Evolutionary conservation across 2,113 vertebrate genomes (phyloP).

Genomic region (Aleadryas rufinucha): DNA sequence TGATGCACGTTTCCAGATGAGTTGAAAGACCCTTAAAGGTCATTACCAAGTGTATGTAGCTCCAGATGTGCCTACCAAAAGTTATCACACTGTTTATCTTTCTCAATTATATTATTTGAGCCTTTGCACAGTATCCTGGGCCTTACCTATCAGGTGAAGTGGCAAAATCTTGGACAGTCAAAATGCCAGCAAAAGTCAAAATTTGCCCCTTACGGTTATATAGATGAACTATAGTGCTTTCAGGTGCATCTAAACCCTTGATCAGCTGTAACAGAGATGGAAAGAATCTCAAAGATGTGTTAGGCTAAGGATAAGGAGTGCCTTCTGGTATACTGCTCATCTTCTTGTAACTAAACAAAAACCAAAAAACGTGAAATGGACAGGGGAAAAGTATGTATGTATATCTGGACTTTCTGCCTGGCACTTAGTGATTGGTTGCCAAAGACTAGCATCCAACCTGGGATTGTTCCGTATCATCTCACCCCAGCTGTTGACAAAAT

Average conservation of each 20-base stretch:
- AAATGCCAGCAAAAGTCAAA: not conserved
- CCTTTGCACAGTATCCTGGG: not conserved
- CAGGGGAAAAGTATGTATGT: fast-evolving
- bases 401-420: not conserved
- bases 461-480: not conserved
- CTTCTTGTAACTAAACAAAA: not conserved
- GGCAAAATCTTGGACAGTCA: not conserved
- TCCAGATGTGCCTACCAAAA: not conserved
- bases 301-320: not conserved
- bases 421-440: not conserved
- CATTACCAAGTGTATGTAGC: not conserved
- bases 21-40: not conserved
- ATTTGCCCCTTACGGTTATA: not conserved
- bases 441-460: not conserved
- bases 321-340: not conserved
- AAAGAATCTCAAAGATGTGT: not conserved
- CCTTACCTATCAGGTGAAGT: not conserved
- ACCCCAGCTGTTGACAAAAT: not conserved
- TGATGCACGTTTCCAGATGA: not conserved
- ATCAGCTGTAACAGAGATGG: not conserved
- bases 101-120: not conserved
- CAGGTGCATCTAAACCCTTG: not conserved
- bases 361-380: not conserved
- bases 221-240: not conserved
- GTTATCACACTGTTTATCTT: not conserved